Conservation (phyloP, 2,113 vertebrate genomes). For the Cyphomyrus discorhynchus region DNA sequence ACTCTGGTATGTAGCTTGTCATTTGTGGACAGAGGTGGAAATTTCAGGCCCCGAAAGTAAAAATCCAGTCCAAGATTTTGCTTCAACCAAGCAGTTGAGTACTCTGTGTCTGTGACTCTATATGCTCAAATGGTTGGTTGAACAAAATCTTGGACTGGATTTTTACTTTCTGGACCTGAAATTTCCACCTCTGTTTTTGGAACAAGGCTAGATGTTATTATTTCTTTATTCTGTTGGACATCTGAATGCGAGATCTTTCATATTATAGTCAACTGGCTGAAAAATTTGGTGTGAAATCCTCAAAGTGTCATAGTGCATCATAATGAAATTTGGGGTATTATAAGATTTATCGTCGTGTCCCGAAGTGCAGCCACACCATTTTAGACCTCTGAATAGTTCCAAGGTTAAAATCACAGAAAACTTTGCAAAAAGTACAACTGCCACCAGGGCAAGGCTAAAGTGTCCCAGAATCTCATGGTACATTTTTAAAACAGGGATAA, state of each 20-base stretch:
- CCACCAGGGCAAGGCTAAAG: neutral
- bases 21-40: neutral
- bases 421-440: neutral
- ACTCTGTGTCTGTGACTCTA: too few relatives aligned
- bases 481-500: neutral
- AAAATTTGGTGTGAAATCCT: neutral
- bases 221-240: neutral
- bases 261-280: neutral
- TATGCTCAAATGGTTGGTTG: too few relatives aligned
- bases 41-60: too few relatives aligned
- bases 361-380: neutral
- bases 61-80: too few relatives aligned
- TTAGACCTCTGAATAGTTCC: conserved; percentile 5
- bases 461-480: neutral
- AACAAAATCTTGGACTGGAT: too few relatives aligned
- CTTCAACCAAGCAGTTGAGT: too few relatives aligned
- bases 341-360: neutral
- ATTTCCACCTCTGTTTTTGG: neutral
- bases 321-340: neutral
- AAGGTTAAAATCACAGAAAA: neutral
- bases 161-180: too few relatives aligned
- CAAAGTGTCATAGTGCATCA: neutral
- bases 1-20: neutral
- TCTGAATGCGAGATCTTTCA: neutral
- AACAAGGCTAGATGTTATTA: neutral